Conservation (phyloP, 2,797 vertebrate species). For the Tarsius wallacei region DNA sequence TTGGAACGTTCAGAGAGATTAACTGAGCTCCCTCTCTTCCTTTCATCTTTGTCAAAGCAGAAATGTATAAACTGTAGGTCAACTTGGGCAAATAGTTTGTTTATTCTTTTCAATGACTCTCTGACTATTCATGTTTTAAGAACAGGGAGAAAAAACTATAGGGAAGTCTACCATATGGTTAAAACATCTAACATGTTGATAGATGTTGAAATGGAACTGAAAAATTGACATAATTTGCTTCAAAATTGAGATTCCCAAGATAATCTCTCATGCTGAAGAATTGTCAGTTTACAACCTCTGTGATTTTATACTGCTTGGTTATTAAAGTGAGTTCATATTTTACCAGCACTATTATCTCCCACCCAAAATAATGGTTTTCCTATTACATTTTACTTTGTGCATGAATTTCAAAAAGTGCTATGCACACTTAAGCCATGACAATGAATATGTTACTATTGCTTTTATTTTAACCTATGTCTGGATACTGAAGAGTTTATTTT, state of each 20-base stretch:
- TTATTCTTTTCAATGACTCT: not conserved
- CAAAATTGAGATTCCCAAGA: not conserved
- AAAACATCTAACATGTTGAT: not conserved
- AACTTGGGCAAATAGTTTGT: not conserved
- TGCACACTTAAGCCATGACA: not conserved
- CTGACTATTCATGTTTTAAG: not conserved
- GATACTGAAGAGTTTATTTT: not conserved
- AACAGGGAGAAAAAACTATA: not conserved
- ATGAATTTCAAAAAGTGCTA: not conserved
- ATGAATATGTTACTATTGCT: not conserved
- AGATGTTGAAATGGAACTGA: not conserved
- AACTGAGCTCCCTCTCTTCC: not conserved
- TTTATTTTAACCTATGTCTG: not conserved
- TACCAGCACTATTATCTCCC: not conserved
- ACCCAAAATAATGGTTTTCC: not conserved
- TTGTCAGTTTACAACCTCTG: not conserved
- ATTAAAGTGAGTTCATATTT: not conserved
- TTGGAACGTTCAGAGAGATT: not conserved
- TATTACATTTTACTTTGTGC: not conserved
- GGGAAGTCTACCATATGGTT: not conserved
- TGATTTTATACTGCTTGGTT: not conserved
- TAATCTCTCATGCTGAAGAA: not conserved
- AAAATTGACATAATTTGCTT: not conserved
- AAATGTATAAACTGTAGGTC: not conserved
- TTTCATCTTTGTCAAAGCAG: not conserved